Base-by-base conservation (phyloP, 1,140 invertebrate genomes). In the Globodera ellingtonae region DNA sequence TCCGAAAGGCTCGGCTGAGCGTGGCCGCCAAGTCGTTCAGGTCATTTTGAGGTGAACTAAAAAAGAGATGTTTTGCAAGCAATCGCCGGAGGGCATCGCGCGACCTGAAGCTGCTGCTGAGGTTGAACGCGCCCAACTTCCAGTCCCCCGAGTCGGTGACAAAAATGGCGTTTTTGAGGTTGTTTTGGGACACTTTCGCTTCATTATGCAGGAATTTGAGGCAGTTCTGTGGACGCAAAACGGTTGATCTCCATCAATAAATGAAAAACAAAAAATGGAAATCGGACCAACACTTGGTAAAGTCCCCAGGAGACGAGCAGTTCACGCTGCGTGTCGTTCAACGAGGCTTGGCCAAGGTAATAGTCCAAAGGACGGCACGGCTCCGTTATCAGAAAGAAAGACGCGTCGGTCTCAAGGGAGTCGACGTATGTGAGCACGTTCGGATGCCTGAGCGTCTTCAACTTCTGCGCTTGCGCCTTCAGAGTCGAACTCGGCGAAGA, bases 181-280 rank as follows among this genome's bases (percentile, higher is more conserved):
- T 98, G 90, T 98, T 97, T 89, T 99, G 97, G 81, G 93, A 92
- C 78, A 98, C 90, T 89, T 95, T 96, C 52, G 95, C 96, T 92
- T 98, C 97, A 91, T 97, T 97, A 89, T 95, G 95, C 82, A 99
- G 92, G 91, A 98, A 98, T 87, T 94, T 95, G 80, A 98, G 90
- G 78, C 95, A 96, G 91, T 95, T 94, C 96, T 98, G 90, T 83
- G 93, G 92, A 85, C 85, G 46, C 50, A 3, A 79, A 65, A 70
- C 46, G 69, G 24, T 83, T 9, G 75, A 67, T 76, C 35, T 35
- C 35, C 1, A 35, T 35, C 35, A 74, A 24, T 65, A n/a, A n/a
- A n/a, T n/a, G n/a, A n/a, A n/a, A n/a, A n/a, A 7, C 2, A 44
- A 74, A n/a, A 84, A 66, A 79, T 47, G 52, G 62, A n/a, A 48